Conservation (phyloP, 2,797 vertebrate genomes). For the Trematomus bernacchii region DNA sequence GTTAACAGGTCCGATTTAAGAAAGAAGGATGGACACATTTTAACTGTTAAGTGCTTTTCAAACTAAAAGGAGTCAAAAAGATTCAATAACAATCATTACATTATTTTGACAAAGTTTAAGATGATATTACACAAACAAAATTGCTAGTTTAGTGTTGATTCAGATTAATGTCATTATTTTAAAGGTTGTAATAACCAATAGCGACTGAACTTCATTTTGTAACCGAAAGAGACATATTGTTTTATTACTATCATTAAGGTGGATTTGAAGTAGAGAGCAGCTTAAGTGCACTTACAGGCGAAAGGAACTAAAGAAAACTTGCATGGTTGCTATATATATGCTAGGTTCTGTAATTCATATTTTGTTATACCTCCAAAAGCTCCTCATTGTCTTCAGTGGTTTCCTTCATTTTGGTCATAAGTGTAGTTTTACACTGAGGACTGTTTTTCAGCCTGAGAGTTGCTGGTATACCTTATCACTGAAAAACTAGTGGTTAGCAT, state of each 20-base stretch:
- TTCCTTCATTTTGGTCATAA: slow-evolving; percentile 18
- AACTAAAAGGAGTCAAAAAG: too few relatives aligned
- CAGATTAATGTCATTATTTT: neutral
- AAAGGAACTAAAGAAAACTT: neutral
- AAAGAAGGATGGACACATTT: neutral
- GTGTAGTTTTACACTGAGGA: neutral
- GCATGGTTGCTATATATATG: neutral
- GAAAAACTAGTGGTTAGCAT: neutral
- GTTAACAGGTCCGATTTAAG: slow-evolving; percentile 5
- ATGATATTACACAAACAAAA: neutral
- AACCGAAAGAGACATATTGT: neutral
- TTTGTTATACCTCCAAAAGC: slow-evolving; percentile 1
- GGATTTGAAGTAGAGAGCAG: neutral
- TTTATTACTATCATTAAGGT: neutral
- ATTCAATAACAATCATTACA: too few relatives aligned
- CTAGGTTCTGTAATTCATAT: neutral
- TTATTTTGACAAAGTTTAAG: too few relatives aligned
- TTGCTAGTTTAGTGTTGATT: neutral
- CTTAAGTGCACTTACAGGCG: slow-evolving; percentile 35
- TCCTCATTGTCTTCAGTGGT: slow-evolving; percentile 8
- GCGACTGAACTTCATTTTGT: slow-evolving; percentile 2
- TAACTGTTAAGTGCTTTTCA: slow-evolving; percentile 60
- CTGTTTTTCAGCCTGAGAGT: neutral
- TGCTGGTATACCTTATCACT: neutral
- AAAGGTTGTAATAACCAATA: slow-evolving; percentile 3